Conservation (phyloP, 1,140 invertebrate genomes). For the Sminthurinus signatus region DNA sequence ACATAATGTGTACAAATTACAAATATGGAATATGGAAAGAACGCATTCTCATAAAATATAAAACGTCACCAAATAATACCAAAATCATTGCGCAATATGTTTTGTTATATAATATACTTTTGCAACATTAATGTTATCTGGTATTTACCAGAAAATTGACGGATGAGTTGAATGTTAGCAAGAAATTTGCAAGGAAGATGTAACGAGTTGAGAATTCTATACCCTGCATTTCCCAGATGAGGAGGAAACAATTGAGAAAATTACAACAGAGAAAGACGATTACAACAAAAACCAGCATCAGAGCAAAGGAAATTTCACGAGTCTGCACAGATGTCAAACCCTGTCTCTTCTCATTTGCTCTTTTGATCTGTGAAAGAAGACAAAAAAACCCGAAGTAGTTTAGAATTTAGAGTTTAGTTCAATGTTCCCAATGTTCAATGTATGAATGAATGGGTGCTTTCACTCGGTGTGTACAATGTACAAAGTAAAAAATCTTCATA, state of each 20-base stretch:
- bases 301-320: constrained; percentile 80
- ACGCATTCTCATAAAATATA: no score
- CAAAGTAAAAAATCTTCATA: no score
- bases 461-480: no score
- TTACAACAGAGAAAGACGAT: constrained; percentile 45
- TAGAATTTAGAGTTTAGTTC: no score
- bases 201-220: neutral
- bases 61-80: no score
- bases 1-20: no score
- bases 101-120: no score
- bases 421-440: no score
- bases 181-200: constrained; percentile 7
- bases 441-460: no score
- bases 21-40: no score
- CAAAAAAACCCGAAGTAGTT: neutral
- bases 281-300: constrained; percentile 88
- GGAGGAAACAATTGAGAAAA: neutral
- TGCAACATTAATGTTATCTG: no score
- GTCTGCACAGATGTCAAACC: constrained; percentile 70
- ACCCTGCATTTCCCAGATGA: neutral
- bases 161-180: constrained; percentile 9
- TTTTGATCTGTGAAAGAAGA: constrained; percentile 57
- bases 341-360: constrained; percentile 72
- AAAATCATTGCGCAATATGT: no score
- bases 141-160: constrained; percentile 10